These are phyloP conservation scores for Lepidocyrtinus sp. DNA, from an alignment of 2,888 invertebrate species.

Conservation along the genomic window DNA sequence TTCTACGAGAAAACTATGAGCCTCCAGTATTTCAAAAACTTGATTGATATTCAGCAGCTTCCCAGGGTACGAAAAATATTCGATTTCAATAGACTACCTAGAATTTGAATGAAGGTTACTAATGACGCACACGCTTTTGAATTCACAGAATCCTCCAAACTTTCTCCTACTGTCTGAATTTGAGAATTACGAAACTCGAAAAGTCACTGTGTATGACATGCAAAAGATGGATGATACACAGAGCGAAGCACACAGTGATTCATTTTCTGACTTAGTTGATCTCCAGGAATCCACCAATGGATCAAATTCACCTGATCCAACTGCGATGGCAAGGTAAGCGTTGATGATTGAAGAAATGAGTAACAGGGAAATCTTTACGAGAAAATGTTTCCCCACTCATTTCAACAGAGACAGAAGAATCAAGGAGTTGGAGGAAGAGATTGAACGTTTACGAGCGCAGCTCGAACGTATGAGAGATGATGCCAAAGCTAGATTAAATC, in stretches of 20 bases:
- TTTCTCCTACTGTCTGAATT: constrained; percentile 94
- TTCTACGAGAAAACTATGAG: constrained; percentile 95
- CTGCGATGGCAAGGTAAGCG: constrained; percentile 61
- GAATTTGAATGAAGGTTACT: too few relatives aligned
- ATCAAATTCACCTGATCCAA: constrained; percentile 67
- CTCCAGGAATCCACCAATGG: constrained; percentile 72
- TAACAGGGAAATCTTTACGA: constrained; percentile 46
- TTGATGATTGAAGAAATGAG: constrained; percentile 71
- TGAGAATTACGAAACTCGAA: constrained; percentile 93
- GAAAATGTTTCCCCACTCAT: constrained; percentile 27
- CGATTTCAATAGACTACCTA: too few relatives aligned
- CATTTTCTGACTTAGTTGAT: constrained; percentile 71
- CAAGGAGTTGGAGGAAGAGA: constrained; percentile 84
- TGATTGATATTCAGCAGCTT: constrained; percentile 92
- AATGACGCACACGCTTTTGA: too few relatives aligned
- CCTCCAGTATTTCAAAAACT: constrained; percentile 96
- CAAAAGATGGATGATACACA: constrained; percentile 74
- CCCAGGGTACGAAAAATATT: constrained; percentile 85
- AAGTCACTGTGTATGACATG: constrained; percentile 85
- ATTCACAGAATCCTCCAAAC: constrained; percentile 87
- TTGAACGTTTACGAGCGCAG: constrained; percentile 79
- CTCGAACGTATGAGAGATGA: constrained; percentile 75
- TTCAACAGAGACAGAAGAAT: constrained; percentile 81
- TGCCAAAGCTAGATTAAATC: constrained; percentile 74
- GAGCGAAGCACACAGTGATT: constrained; percentile 64